Percentiles rank a stretch among this genome's conserved stretches.
phyloP scores from a whole-genome alignment of 92 coral and sea anemone species.

The Zoanthus gigantus region DNA sequence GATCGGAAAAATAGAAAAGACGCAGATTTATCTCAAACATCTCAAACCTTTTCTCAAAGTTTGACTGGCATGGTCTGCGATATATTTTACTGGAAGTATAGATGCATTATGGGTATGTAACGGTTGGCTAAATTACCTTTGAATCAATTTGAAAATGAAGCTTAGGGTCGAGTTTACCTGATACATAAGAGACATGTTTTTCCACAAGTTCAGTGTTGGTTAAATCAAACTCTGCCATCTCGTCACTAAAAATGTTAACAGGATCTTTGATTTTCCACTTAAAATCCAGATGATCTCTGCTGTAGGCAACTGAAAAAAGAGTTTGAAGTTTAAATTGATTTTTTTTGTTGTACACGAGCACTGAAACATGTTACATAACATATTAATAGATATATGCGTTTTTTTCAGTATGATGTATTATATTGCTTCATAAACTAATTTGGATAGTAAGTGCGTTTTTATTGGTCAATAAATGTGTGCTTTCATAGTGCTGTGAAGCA shows the following conservation, averaged over 20 bases:
- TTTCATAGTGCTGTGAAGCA: too few species aligned
- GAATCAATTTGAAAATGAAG: too few species aligned
- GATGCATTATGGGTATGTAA: too few species aligned
- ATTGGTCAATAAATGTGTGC: too few species aligned
- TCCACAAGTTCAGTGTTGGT: conserved; percentile 72
- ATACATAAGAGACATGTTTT: conserved; percentile 80
- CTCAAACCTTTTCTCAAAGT: too few species aligned
- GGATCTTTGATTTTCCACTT: conserved; percentile 84
- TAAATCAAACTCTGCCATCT: conserved; percentile 96
- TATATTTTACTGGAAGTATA: not conserved
- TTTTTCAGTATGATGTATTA: too few species aligned
- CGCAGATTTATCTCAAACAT: too few species aligned
- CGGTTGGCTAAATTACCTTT: too few species aligned
- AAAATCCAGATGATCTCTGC: conserved; percentile 86
- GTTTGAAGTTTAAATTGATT: not conserved
- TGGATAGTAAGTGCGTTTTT: too few species aligned
- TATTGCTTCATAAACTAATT: too few species aligned
- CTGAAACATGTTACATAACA: not conserved
- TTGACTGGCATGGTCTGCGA: not conserved
- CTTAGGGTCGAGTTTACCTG: conserved; percentile 65
- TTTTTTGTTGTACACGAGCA: not conserved
- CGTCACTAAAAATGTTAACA: conserved; percentile 81
- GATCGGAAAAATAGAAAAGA: too few species aligned
- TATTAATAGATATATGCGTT: too few species aligned
- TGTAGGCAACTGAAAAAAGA: conserved; percentile 77